Conservation (phyloP, 2,888 invertebrate species). For the Gymnosoma rotundatum region DNA sequence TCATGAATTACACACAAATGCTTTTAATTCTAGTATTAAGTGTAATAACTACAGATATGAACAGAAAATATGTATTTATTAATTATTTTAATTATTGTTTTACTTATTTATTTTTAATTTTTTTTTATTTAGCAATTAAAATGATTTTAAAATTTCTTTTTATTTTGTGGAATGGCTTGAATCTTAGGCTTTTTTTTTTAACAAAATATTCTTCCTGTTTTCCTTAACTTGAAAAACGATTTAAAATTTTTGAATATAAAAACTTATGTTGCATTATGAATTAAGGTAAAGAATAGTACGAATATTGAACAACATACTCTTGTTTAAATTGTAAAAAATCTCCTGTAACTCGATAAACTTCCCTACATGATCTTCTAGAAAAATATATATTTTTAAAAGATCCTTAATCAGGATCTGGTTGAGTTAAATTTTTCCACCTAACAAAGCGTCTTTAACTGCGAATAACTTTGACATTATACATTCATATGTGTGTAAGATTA, state of each 20-base stretch:
- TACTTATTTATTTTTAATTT: not conserved
- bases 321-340: no score
- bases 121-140: slow-evolving; percentile 17
- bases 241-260: not conserved
- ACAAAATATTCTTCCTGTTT: not conserved
- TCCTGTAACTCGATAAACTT: no score
- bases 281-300: no score
- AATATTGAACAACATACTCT: not conserved
- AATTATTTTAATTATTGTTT: not conserved
- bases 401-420: no score
- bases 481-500: no score
- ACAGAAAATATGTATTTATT: slow-evolving; percentile 27
- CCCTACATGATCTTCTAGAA: no score
- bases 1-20: slow-evolving; percentile 58
- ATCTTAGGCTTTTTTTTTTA: slow-evolving; percentile 18
- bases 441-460: no score
- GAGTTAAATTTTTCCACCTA: no score
- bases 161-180: slow-evolving; percentile 41
- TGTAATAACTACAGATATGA: slow-evolving; percentile 48
- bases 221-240: not conserved
- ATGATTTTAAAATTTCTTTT: not conserved
- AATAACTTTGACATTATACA: no score
- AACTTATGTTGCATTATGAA: no score
- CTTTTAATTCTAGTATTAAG: slow-evolving; percentile 13
- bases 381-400: no score